phyloP scores from a whole-genome alignment of 2,888 invertebrate genomes.

The Sminthurides aquaticus region DNA sequence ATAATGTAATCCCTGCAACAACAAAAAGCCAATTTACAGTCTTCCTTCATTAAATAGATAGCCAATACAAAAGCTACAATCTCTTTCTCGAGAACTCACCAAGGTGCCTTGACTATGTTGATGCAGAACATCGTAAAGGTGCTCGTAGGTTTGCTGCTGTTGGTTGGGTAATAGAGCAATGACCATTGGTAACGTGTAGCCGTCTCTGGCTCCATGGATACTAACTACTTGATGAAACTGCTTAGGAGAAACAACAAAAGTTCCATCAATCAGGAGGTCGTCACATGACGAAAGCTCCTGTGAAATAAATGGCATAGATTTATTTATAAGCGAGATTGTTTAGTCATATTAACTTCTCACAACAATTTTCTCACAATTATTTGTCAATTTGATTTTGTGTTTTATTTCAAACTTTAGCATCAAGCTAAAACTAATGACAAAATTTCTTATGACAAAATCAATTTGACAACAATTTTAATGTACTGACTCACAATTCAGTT shows the following conservation, averaged over 20 bases:
- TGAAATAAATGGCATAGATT: too few species aligned
- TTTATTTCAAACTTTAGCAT: background rate
- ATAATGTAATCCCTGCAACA: background rate
- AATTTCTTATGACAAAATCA: background rate
- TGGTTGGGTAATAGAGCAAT: background rate
- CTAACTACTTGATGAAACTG: background rate
- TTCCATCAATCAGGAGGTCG: background rate
- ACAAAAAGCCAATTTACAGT: background rate
- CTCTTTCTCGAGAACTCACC: too few species aligned
- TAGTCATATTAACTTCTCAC: too few species aligned
- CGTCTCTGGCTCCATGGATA: background rate
- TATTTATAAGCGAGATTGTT: too few species aligned
- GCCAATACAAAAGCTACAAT: too few species aligned
- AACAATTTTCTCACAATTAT: background rate
- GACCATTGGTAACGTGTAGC: background rate
- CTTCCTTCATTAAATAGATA: too few species aligned
- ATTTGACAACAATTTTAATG: too few species aligned
- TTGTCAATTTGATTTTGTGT: background rate
- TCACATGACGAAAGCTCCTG: background rate
- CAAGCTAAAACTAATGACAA: too few species aligned
- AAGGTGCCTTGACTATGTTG: background rate
- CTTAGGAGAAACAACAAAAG: background rate
- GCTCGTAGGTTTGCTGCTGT: background rate
- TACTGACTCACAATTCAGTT: background rate
- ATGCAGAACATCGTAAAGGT: background rate